Evolutionary conservation across 30 jellyfish, hydroid and myxozoan species (phyloP), one percentile per base, ranked within the genome.

Genomic region (Cassiopea xamachana): DNA sequence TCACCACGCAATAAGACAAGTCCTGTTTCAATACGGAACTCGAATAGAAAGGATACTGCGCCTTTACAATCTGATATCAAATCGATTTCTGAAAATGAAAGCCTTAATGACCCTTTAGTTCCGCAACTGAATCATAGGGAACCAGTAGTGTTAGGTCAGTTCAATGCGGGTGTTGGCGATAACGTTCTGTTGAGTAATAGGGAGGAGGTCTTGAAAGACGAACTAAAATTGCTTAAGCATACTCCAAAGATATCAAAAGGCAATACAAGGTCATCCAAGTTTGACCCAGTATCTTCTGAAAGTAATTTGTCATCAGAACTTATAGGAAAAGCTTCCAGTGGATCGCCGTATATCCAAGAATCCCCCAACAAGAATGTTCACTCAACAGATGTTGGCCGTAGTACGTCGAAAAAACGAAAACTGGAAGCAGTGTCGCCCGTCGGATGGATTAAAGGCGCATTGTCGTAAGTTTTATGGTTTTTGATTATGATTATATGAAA

Each of bases 371-470:
- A 15, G 1, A 71, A 71, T 12, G 80, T 71, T 71, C 58, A 2
- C 16, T 6, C 27, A 19, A 43, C 55, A 1, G 80, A 78, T 14
- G 17, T 7, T 47, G n/a, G 75, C 49, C 87, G 81, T 8, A 71
- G 89, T 1, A 79, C 76, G 14, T 69, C 94, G 12, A 88, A 79
- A 69, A 88, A 88, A 51, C 62, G 95, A 43, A 88, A 79, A 68
- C 13, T 81, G 6, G 95, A 88, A 8, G 17, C 96, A 44, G 86
- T 92, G 10, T 62, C 89, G 43, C 91, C 85, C 16, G 96, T 91
- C 19, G 93, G 94, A 55, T 94, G 98, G 98, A 86, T 82, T 7
- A 79, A 96, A 85, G 96, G 98, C n/a, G 98, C 98, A 3, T 77
- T 95, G 86, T 78, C 93, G 98, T 94, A 85, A 79, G 97, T 60